phyloP scores from a whole-genome alignment of 2,113 vertebrate species.

The Gymnogyps californianus region DNA sequence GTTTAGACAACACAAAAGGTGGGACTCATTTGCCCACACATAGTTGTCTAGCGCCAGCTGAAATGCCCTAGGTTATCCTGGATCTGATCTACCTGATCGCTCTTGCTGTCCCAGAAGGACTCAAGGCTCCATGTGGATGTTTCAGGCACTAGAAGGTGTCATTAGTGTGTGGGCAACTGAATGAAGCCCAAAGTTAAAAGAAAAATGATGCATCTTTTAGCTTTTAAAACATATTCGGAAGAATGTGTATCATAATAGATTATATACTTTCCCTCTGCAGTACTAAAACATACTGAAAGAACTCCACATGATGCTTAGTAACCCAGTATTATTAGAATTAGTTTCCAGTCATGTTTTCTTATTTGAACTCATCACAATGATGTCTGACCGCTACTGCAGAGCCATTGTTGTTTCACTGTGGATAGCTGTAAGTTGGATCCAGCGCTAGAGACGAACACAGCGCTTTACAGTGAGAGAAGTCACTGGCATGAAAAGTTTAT shows the following conservation, averaged over 20 bases:
- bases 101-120: neutral
- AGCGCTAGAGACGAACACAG: neutral
- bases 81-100: neutral
- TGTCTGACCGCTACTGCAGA: neutral
- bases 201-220: neutral
- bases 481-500: neutral
- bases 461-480: neutral
- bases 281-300: neutral
- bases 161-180: neutral
- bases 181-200: neutral
- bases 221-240: neutral
- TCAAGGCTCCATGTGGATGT: neutral
- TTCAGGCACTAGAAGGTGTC: neutral
- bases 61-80: neutral
- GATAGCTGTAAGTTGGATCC: neutral
- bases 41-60: neutral
- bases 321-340: neutral
- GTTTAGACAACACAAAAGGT: neutral
- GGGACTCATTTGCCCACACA: neutral
- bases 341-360: neutral
- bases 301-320: neutral
- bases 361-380: neutral
- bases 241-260: neutral
- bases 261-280: neutral
- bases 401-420: neutral